Percentiles rank a stretch among this genome's conserved stretches.
These are phyloP conservation scores for Danaus plexippus DNA, from an alignment of 1,140 invertebrate genomes.

Conservation along the genomic window DNA sequence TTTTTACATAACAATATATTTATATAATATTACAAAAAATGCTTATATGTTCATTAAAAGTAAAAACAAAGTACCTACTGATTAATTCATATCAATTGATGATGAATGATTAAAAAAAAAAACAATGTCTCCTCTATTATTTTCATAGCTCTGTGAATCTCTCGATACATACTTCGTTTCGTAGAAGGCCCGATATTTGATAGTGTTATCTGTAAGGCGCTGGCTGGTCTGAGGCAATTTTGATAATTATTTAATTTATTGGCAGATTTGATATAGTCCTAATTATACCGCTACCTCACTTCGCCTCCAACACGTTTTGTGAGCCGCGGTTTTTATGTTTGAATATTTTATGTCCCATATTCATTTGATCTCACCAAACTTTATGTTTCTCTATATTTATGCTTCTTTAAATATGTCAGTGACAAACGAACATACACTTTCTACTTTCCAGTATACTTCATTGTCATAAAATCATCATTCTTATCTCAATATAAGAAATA, in stretches of 20 bases:
- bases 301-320: constrained; percentile 12
- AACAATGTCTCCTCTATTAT: constrained; percentile 10
- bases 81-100: too few relatives aligned
- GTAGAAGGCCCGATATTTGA: constrained; percentile 32
- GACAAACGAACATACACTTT: too few relatives aligned
- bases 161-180: constrained; percentile 23
- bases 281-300: constrained; percentile 34
- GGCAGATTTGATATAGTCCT: constrained; percentile 21
- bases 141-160: constrained; percentile 3
- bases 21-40: too few relatives aligned
- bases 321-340: constrained; percentile 5
- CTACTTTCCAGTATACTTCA: too few relatives aligned
- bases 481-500: too few relatives aligned
- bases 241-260: constrained; percentile 44
- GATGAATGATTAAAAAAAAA: too few relatives aligned
- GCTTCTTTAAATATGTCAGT: too few relatives aligned
- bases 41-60: not conserved
- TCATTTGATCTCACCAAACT: too few relatives aligned
- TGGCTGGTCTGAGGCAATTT: constrained; percentile 27
- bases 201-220: constrained; percentile 26
- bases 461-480: too few relatives aligned
- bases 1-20: too few relatives aligned
- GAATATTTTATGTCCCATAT: not conserved
- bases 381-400: too few relatives aligned
- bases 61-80: not conserved